A percentile compares a stretch with the other conserved stretches of the same genome.
Evolutionary conservation across 2,113 vertebrate genomes (phyloP).

Genomic region (Diglossa brunneiventris): DNA sequence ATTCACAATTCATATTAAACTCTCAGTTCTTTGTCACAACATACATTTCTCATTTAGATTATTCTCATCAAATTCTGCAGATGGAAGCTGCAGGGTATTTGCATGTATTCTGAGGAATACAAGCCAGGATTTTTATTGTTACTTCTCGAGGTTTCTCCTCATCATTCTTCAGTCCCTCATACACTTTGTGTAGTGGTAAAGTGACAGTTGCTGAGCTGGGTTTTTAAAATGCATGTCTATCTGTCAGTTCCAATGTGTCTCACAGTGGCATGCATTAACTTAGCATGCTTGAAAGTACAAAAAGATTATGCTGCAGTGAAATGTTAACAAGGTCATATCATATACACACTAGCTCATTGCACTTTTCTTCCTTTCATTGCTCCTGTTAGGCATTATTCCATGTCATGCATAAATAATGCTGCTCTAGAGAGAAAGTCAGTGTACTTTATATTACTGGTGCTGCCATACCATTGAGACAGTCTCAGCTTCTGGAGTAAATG

Average conservation of each 20-base stretch:
- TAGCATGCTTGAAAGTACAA: slow-evolving; percentile 39
- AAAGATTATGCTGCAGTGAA: slow-evolving; percentile 41
- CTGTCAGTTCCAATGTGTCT: slow-evolving; percentile 25
- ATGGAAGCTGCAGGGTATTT: neutral
- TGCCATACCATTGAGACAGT: neutral
- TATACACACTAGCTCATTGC: slow-evolving; percentile 35
- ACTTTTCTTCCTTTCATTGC: slow-evolving; percentile 56
- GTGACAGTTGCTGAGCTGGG: slow-evolving; percentile 1
- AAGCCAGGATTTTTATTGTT: neutral
- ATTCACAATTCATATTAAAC: neutral
- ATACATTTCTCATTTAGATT: neutral
- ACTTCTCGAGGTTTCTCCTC: neutral
- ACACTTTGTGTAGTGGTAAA: neutral
- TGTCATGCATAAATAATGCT: slow-evolving; percentile 60
- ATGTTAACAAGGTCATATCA: slow-evolving; percentile 64
- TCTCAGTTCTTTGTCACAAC: neutral
- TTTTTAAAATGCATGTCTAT: slow-evolving; percentile 43
- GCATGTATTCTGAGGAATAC: neutral
- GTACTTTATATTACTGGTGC: neutral
- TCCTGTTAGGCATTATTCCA: slow-evolving; percentile 39
- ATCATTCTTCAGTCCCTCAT: neutral
- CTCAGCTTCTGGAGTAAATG: slow-evolving; percentile 44
- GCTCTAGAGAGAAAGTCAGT: slow-evolving; percentile 17
- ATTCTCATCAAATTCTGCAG: neutral
- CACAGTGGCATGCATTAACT: slow-evolving; percentile 27